Base-by-base conservation (phyloP, 2,888 invertebrate genomes). In the Idaea aversata region DNA sequence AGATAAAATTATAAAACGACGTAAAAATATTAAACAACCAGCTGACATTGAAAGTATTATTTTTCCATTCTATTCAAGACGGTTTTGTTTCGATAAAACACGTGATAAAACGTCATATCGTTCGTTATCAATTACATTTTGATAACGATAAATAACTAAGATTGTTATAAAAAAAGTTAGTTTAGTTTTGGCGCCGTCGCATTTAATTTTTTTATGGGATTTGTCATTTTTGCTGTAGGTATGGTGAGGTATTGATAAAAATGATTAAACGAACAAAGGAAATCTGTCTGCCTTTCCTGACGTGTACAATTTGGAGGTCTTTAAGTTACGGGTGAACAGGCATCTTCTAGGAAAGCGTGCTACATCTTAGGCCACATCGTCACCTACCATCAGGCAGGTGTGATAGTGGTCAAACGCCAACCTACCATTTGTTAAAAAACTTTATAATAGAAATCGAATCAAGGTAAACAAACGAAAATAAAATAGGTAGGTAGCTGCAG, bases 181-280 rank as follows among this genome's bases (percentile, higher is more conserved):
- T 38, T 47, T 59, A 34, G 57, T 60, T 36, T 63, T 16, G 60
- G 65, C 65, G 57, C 63, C 65, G 60, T 60, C 63, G 60, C n/a
- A 47, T 47, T 47, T 47, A 47, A 47, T 63, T 35, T 63, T 15
- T 62, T 62, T 65, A 65, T 61, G 35, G 34, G 6, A 38, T 60
- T 36, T 35, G 15, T 59, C 35, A 16, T 34, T 57, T 10, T 47
- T 47, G 38, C 6, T 38, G 10, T 6, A 38, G 38, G 7, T 4
- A 38, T 36, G 36, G 13, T 10, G 7, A 47, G 5, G 10, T 4
- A 10, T 47, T 13, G 47, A 10, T 36, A 47, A 47, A 47, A 47
- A 7, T 7, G 13, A 47, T 47, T 47, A 10, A 47, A 47, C 2
- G 4, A 47, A 47, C 13, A 25, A 25, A 25, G 25, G 25, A 25